Conservation (phyloP, 2,797 vertebrate species). For the Galagoides demidoff region DNA sequence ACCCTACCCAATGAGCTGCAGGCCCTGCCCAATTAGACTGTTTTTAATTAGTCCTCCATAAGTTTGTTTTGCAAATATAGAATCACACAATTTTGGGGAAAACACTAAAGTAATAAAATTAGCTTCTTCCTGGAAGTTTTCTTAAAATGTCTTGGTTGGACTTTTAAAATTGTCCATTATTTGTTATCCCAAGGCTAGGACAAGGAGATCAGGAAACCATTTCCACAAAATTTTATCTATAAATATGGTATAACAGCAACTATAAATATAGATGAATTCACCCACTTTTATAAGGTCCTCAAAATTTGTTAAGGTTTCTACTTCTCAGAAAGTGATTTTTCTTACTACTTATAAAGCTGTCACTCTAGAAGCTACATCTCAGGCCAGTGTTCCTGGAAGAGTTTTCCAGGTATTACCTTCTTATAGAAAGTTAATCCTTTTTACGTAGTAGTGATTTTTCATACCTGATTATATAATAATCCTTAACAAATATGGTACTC, state of each 20-base stretch:
- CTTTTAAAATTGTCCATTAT: not conserved
- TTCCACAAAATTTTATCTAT: not conserved
- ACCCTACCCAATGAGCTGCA: no score
- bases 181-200: not conserved
- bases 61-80: constrained; percentile 44
- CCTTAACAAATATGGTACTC: not conserved
- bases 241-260: not conserved
- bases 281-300: not conserved
- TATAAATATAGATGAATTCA: not conserved
- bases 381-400: not conserved
- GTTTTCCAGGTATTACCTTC: not conserved
- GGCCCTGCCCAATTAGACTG: not conserved
- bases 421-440: not conserved
- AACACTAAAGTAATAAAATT: not conserved
- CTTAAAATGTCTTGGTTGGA: not conserved
- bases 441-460: not conserved
- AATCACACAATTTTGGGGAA: not conserved
- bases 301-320: not conserved
- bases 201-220: not conserved
- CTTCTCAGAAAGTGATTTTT: not conserved
- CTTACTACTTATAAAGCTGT: not conserved
- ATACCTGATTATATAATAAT: not conserved
- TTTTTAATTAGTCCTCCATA: constrained; percentile 28
- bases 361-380: not conserved
- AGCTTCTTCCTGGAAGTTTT: not conserved